Base-by-base conservation (phyloP, 2,797 vertebrate species). In the Enteromius argenteus region DNA sequence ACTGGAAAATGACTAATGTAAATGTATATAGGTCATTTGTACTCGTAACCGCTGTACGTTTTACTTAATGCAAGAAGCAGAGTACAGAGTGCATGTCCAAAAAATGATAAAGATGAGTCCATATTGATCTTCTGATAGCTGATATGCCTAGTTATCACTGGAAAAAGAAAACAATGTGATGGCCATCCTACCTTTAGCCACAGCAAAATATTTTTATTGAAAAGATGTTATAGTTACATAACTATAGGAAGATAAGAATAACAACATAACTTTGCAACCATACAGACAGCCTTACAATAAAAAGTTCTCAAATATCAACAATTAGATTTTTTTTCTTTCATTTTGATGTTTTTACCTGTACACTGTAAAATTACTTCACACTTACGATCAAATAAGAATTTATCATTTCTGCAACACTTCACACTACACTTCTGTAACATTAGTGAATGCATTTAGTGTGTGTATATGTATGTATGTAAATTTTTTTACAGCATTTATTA, bases 201-300 rank as follows among this genome's bases (percentile, higher is more conserved):
- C 51, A 37, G 73, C 11, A 39, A 76, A 27, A 46, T 49, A 42
- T 32, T 66, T 77, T 68, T 68, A 76, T 77, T 83, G 23, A 56
- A 56, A 83, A 67, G 7, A 83, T 81, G 79, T 30, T 23, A 78
- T 30, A 23, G 32, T 32, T 81, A 81, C 58, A 66, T 32, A 10
- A 66, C 10, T 30, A 27, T 23, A 71, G 3, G 32, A 58, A 76
- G 23, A 42, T 64, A 42, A 60, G n/a, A 35, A 37, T 44, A 81
- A 30, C 30, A 68, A 30, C 32, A 39, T 19, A 66, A 51, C 6
- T 42, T 42, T 42, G n/a, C 60, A 23, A 76, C 21, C 46, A 56
- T 15, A 44, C 56, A 46, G 42, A 64, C 23, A 73, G 21, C 1
- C 44, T 44, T 30, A 68, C 23, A 83, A n/a, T 64, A 68, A 67